Evolutionary conservation across 1,140 invertebrate genomes (phyloP).

Genomic region (Drosophila saltans): DNA sequence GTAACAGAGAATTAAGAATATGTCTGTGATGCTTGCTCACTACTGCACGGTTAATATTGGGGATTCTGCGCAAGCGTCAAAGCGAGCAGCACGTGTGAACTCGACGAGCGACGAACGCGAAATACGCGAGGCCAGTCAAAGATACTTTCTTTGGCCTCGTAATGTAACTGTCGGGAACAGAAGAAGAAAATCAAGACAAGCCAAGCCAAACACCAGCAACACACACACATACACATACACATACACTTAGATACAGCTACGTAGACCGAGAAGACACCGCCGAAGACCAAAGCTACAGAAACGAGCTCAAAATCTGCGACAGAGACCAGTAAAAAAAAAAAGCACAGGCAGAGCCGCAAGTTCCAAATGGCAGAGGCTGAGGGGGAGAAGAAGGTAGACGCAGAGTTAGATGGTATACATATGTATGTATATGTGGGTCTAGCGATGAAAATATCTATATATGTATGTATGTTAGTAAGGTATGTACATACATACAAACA

Average conservation of each 20-base stretch:
- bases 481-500: not conserved
- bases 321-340: conserved; percentile 1
- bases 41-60: not conserved
- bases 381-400: not conserved
- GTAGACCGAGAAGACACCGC: conserved; percentile 9
- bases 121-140: conserved; percentile 77
- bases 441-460: conserved; percentile 9
- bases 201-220: conserved; percentile 22
- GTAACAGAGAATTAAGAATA: not conserved
- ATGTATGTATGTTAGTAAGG: not conserved
- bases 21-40: not conserved
- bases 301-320: conserved; percentile 23
- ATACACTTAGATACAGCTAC: not conserved
- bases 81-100: conserved; percentile 80
- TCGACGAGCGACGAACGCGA: conserved; percentile 82
- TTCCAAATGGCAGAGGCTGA: not conserved
- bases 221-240: conserved; percentile 1
- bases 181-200: conserved; percentile 43
- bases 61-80: conserved; percentile 28
- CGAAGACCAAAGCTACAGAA: conserved; percentile 18
- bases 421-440: conserved; percentile 4
- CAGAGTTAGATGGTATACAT: no score
- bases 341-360: not conserved
- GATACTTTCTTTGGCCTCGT: conserved; percentile 83
- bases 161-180: conserved; percentile 80